phyloP scores from a whole-genome alignment of 2,888 invertebrate genomes.

The Eucriotettix oculatus region DNA sequence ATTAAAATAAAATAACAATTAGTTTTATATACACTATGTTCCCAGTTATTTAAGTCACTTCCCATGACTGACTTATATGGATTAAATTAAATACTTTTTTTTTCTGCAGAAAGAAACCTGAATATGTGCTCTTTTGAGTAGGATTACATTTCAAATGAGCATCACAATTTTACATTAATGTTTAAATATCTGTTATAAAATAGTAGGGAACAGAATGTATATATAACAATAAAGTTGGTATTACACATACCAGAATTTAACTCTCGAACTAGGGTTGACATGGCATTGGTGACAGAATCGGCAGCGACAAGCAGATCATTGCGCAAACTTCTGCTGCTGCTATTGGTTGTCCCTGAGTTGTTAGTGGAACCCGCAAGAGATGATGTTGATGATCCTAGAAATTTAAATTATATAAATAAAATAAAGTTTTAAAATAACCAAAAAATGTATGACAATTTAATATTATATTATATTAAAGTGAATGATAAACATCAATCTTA shows the following conservation, averaged over 20 bases:
- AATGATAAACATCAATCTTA: no score
- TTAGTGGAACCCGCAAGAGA: slow-evolving; percentile 13
- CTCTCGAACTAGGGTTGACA: slow-evolving; percentile 93
- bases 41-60: no score
- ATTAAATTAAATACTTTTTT: no score
- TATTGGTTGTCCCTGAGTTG: slow-evolving; percentile 10
- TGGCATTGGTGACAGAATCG: slow-evolving; percentile 93
- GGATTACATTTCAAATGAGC: background rate
- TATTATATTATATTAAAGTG: no score
- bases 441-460: no score
- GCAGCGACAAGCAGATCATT: slow-evolving; percentile 88
- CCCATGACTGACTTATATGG: no score
- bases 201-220: background rate
- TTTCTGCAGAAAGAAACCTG: no score
- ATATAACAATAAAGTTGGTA: background rate
- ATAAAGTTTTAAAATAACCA: no score
- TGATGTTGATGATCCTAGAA: slow-evolving; percentile 13
- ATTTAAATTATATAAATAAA: background rate
- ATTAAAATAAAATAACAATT: no score
- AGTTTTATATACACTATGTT: no score
- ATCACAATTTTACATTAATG: slow-evolving; percentile 13
- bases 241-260: slow-evolving; percentile 55
- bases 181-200: background rate
- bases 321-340: slow-evolving; percentile 43
- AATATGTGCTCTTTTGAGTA: no score